phyloP scores from a whole-genome alignment of 2,888 invertebrate genomes.

The Autographa pulchrina region DNA sequence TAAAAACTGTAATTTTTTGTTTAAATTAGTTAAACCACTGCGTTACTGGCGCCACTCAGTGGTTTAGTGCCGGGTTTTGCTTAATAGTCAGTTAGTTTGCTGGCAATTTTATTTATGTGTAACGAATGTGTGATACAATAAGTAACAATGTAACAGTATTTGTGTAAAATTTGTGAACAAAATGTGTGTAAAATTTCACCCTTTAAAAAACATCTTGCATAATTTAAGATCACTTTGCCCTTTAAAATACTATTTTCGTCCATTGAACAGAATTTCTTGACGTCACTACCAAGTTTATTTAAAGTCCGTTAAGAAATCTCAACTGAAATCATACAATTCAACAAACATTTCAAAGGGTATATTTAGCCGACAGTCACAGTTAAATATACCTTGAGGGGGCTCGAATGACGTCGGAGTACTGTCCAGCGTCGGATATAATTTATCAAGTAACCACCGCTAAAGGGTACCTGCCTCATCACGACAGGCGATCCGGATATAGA shows the following conservation, averaged over 20 bases:
- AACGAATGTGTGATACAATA: not conserved
- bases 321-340: not conserved
- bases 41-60: slow-evolving; percentile 4
- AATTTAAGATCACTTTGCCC: not conserved
- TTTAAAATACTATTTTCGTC: not conserved
- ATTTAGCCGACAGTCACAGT: not conserved
- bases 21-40: slow-evolving; percentile 4
- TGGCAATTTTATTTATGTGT: not conserved
- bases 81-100: not conserved
- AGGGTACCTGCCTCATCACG: slow-evolving; percentile 1
- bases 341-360: slow-evolving; percentile 6
- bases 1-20: not conserved
- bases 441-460: slow-evolving; percentile 8
- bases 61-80: slow-evolving; percentile 1
- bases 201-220: not conserved
- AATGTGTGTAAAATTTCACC: not conserved
- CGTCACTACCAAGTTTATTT: not conserved
- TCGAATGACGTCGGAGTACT: not conserved
- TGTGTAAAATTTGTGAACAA: not conserved
- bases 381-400: slow-evolving; percentile 2
- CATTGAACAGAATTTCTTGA: not conserved
- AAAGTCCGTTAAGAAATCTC: not conserved
- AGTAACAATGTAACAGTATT: not conserved
- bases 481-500: slow-evolving; percentile 3
- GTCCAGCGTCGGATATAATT: slow-evolving; percentile 5